Percentiles rank a stretch among this genome's conserved stretches.
phyloP scores from a whole-genome alignment of 2,797 vertebrate genomes.

The Ataeniobius toweri region DNA sequence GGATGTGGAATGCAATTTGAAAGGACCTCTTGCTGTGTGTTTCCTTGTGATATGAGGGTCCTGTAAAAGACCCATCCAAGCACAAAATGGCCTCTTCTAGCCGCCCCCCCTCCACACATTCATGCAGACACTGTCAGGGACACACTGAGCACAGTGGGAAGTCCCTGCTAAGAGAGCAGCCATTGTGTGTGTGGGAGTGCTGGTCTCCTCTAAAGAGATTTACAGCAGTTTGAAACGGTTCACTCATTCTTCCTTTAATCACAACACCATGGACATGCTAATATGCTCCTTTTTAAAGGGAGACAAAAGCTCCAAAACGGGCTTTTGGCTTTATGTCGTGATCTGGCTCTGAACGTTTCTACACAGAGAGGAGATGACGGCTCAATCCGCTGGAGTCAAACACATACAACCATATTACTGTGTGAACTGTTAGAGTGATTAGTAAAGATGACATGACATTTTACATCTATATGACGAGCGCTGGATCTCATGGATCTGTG shows the following conservation, averaged over 20 bases:
- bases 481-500: background rate
- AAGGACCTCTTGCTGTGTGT: constrained; percentile 46
- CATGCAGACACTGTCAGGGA: constrained; percentile 34
- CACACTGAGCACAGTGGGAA: constrained; percentile 68
- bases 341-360: constrained; percentile 46
- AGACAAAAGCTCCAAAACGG: constrained; percentile 67
- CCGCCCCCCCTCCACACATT: constrained; percentile 25
- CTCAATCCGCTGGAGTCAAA: constrained; percentile 54
- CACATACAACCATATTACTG: background rate
- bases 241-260: constrained; percentile 64
- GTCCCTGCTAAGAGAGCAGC: constrained; percentile 72
- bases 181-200: constrained; percentile 67
- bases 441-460: background rate
- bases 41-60: constrained; percentile 53
- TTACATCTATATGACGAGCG: background rate
- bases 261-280: constrained; percentile 77
- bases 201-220: constrained; percentile 69
- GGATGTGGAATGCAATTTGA: constrained; percentile 41
- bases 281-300: constrained; percentile 66
- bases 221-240: constrained; percentile 72
- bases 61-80: constrained; percentile 54
- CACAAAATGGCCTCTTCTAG: constrained; percentile 68
- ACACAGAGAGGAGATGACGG: constrained; percentile 54
- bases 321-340: constrained; percentile 58
- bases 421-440: constrained; percentile 4